A percentile compares a stretch with the other conserved stretches of the same genome.
phyloP scores from a whole-genome alignment of 2,888 invertebrate genomes.

The Steromphala cineraria region DNA sequence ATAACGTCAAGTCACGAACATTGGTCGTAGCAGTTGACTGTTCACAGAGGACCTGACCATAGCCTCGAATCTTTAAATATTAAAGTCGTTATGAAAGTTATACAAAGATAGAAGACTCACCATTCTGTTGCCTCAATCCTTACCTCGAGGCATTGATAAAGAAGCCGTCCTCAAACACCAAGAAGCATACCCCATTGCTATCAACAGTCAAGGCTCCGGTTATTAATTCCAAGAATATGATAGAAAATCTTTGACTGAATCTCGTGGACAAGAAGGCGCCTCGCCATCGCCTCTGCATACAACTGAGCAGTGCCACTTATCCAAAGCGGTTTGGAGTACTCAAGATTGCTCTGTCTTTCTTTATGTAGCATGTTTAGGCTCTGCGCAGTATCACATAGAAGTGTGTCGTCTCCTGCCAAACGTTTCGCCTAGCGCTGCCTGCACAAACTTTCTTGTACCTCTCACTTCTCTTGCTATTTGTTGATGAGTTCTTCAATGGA shows the following conservation, averaged over 20 bases:
- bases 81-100: no score
- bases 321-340: not conserved
- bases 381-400: not conserved
- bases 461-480: not conserved
- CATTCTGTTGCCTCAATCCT: no score
- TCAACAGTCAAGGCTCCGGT: not conserved
- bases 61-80: no score
- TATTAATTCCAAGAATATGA: constrained; percentile 2
- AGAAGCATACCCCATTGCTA: not conserved
- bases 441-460: constrained; percentile 5
- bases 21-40: no score
- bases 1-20: no score
- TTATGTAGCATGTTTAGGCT: not conserved
- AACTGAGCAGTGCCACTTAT: not conserved
- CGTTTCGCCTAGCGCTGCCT: not conserved
- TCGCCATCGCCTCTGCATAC: not conserved
- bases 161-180: not conserved
- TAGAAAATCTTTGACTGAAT: not conserved
- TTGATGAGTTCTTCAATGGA: constrained; percentile 6
- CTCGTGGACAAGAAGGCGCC: not conserved
- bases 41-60: no score
- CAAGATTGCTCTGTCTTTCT: not conserved
- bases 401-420: not conserved
- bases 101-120: no score
- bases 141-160: no score